Evolutionary conservation across 2,113 vertebrate genomes (phyloP).

Genomic region (Enhydra lutris): DNA sequence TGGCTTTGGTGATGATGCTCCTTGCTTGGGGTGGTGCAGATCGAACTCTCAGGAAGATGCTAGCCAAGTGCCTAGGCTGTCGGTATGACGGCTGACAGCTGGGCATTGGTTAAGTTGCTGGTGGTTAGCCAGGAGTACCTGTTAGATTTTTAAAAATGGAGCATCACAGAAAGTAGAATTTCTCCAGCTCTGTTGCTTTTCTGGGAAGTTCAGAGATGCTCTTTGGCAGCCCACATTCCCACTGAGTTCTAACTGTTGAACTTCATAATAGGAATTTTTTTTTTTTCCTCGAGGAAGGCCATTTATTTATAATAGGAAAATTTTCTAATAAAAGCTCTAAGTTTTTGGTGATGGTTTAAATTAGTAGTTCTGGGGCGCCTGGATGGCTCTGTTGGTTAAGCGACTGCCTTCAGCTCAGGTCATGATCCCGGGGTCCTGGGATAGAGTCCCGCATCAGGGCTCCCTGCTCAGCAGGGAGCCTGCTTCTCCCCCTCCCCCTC

Average conservation of each 20-base stretch:
- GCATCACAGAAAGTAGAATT: neutral
- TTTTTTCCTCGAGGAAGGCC: neutral
- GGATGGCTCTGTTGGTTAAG: too few relatives aligned
- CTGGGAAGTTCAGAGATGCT: neutral
- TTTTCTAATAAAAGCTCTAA: neutral
- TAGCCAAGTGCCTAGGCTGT: neutral
- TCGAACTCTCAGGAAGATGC: neutral
- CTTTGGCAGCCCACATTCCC: neutral
- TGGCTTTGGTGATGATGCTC: neutral
- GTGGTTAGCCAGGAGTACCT: neutral
- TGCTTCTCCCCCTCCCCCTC: too few relatives aligned
- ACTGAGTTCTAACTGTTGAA: neutral
- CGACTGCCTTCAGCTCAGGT: too few relatives aligned
- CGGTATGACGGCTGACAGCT: neutral
- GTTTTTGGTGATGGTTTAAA: constrained; percentile 35
- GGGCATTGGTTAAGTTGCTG: neutral
- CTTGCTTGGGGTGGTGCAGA: neutral
- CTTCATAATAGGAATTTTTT: constrained; percentile 7
- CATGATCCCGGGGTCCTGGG: too few relatives aligned
- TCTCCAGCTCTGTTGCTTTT: neutral
- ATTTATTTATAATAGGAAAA: constrained; percentile 5
- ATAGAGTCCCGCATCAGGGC: too few relatives aligned
- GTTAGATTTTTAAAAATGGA: neutral
- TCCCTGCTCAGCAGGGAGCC: too few relatives aligned
- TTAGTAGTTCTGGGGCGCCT: neutral